These are phyloP conservation scores for Kryptopterus vitreolus DNA, from an alignment of 2,797 vertebrate species.

Conservation along the genomic window DNA sequence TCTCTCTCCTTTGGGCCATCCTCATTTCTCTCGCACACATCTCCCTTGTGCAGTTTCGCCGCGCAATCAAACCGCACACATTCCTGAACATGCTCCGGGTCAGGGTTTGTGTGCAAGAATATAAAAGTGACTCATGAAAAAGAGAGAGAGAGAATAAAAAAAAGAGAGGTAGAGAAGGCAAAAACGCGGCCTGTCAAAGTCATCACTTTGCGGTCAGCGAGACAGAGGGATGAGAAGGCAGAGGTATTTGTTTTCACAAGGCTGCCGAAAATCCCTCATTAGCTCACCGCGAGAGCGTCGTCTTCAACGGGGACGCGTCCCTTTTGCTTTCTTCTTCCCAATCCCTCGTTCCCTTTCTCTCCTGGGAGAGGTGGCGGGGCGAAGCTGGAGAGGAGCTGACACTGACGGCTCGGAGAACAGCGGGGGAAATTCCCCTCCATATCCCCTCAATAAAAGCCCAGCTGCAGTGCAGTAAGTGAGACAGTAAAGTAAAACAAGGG, in stretches of 20 bases:
- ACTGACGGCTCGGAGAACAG: constrained; percentile 50
- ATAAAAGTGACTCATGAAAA: constrained; percentile 25
- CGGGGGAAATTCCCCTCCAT: constrained; percentile 73
- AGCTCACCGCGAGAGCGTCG: constrained; percentile 54
- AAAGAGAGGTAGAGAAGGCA: constrained; percentile 3
- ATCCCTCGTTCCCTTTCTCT: constrained; percentile 21
- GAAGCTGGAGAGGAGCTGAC: constrained; percentile 41
- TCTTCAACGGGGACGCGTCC: constrained; percentile 15
- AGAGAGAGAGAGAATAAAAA: constrained; percentile 1
- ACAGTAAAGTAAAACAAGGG: constrained; percentile 49
- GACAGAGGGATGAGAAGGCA: constrained; percentile 53
- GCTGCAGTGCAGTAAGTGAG: constrained; percentile 62
- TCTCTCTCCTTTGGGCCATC: constrained; percentile 28
- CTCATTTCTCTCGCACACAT: constrained; percentile 39
- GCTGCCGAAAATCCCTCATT: constrained; percentile 61
- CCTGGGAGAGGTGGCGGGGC: constrained; percentile 27
- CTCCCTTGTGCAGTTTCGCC: constrained; percentile 19
- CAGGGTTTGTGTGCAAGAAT: constrained; percentile 33
- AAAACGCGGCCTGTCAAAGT: constrained; percentile 43
- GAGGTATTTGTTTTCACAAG: constrained; percentile 64
- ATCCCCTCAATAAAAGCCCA: constrained; percentile 73
- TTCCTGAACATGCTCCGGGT: constrained; percentile 37
- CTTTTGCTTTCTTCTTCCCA: background rate
- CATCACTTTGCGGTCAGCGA: constrained; percentile 36
- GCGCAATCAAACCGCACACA: constrained; percentile 43